These are phyloP conservation scores for pig (Sus scrofa) DNA, from an alignment of 2,113 vertebrate species.

Conservation along the genomic window T2T-Sscrofa CM000830.6:20352501-20353000, in stretches of 20 bases:
- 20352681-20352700: too few relatives aligned
- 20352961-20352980: neutral
- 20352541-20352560: neutral
- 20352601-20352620: slow-evolving; percentile 44
- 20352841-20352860: slow-evolving; percentile 28
- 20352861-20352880: neutral
- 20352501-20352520: slow-evolving; percentile 30
- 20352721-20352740: too few relatives aligned
- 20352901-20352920: neutral
- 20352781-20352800: slow-evolving; percentile 12
- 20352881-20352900: neutral
- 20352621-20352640: too few relatives aligned
- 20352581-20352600: neutral
- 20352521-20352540: slow-evolving; percentile 11
- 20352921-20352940: neutral
- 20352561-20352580: neutral
- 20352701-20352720: too few relatives aligned
- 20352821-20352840: neutral
- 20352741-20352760: slow-evolving; percentile 54
- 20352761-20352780: slow-evolving; percentile 27
- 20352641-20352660: too few relatives aligned
- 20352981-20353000: neutral
- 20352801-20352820: slow-evolving; percentile 27
- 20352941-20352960: neutral
- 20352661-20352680: too few relatives aligned